Conservation (phyloP, 1,140 invertebrate genomes). For the Oppia nitens region DNA sequence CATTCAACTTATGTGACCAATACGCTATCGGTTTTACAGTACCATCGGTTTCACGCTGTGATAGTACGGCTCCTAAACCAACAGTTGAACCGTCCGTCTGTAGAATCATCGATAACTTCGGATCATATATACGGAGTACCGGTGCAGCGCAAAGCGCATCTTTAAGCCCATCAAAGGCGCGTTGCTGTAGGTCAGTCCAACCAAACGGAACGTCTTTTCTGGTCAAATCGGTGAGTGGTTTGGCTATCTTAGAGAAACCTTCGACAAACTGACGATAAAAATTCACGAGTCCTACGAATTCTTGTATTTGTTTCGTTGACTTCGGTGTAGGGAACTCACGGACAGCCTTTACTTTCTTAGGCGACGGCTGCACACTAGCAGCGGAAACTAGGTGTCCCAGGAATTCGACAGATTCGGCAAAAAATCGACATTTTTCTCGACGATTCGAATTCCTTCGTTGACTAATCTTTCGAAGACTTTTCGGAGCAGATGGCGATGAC, state of each 20-base stretch:
- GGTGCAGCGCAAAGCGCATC: slow-evolving; percentile 23
- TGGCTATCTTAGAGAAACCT: slow-evolving; percentile 19
- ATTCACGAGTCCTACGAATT: slow-evolving; percentile 21
- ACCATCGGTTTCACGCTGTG: slow-evolving; percentile 4
- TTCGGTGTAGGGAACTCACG: slow-evolving; percentile 17
- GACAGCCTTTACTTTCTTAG: slow-evolving; percentile 20
- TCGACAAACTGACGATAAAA: slow-evolving; percentile 22
- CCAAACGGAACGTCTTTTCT: slow-evolving; percentile 8
- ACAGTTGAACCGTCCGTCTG: slow-evolving; percentile 15
- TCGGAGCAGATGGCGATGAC: not conserved
- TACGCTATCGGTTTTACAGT: slow-evolving; percentile 15
- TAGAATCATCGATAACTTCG: slow-evolving; percentile 8
- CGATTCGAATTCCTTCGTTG: not conserved
- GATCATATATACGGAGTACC: slow-evolving; percentile 18
- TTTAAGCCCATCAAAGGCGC: slow-evolving; percentile 9
- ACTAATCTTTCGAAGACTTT: not conserved
- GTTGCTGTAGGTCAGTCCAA: not conserved
- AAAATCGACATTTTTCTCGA: slow-evolving; percentile 8
- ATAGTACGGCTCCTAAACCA: slow-evolving; percentile 15
- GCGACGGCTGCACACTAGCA: slow-evolving; percentile 18
- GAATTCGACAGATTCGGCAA: slow-evolving; percentile 8
- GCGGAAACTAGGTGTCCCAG: slow-evolving; percentile 11
- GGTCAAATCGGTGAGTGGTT: slow-evolving; percentile 13
- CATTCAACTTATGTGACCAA: slow-evolving; percentile 11
- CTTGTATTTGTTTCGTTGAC: slow-evolving; percentile 16